Conservation (phyloP, 2,113 vertebrate species). For the Microtus richardsoni region DNA sequence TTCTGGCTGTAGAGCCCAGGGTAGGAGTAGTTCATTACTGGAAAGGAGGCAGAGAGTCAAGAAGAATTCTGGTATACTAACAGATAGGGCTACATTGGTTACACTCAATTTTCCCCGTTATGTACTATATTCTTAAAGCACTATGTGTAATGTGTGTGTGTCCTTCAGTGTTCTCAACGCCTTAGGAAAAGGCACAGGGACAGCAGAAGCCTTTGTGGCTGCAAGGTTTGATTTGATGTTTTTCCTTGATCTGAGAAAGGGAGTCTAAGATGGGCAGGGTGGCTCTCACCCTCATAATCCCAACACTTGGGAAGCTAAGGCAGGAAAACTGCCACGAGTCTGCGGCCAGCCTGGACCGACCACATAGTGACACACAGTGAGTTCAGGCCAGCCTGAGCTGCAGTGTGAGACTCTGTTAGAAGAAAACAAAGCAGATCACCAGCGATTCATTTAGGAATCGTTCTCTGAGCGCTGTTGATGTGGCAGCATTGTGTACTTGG, state of each 20-base stretch:
- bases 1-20: slow-evolving; percentile 14
- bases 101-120: slow-evolving; percentile 40
- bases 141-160: background rate
- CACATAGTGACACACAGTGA: background rate
- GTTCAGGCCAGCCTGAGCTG: background rate
- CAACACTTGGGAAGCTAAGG: background rate
- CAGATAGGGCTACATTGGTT: slow-evolving; percentile 52
- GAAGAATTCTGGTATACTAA: slow-evolving; percentile 49
- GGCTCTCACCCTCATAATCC: background rate
- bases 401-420: background rate
- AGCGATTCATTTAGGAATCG: slow-evolving; percentile 6
- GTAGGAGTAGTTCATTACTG: slow-evolving; percentile 60
- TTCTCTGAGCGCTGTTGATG: background rate
- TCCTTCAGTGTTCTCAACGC: background rate
- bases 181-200: slow-evolving; percentile 44
- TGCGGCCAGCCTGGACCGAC: background rate
- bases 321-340: background rate
- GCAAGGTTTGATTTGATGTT: background rate
- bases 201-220: background rate
- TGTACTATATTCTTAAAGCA: slow-evolving; percentile 2
- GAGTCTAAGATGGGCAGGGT: background rate
- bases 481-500: background rate
- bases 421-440: background rate
- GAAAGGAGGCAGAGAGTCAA: slow-evolving; percentile 64
- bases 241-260: slow-evolving; percentile 40